These are phyloP conservation scores for Lypha dubia DNA, from an alignment of 2,888 invertebrate species.

Conservation along the genomic window DNA sequence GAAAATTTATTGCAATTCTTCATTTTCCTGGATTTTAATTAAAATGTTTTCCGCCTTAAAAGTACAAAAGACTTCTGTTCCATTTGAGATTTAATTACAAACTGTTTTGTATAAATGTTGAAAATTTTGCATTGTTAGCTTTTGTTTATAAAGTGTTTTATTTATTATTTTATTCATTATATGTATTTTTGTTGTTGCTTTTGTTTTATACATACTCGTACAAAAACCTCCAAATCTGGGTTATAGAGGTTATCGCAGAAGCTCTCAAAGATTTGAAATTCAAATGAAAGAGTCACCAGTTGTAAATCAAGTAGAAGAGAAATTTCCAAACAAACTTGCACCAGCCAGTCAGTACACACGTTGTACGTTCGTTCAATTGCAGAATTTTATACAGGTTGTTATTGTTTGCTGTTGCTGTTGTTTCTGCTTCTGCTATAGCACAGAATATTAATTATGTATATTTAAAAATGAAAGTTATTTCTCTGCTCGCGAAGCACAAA, in stretches of 20 bases:
- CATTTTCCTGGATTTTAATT: conserved; percentile 38
- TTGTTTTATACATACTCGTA: conserved; percentile 37
- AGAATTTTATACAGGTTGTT: conserved; percentile 3
- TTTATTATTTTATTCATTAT: conserved; percentile 25
- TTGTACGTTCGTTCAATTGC: conserved; percentile 3
- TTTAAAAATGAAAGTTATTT: conserved; percentile 29
- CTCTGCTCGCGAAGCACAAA: not conserved
- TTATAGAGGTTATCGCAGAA: conserved; percentile 62
- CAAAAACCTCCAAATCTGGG: conserved; percentile 65
- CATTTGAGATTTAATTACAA: conserved; percentile 53
- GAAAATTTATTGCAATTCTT: not conserved
- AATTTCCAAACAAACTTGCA: conserved; percentile 34
- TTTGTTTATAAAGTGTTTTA: conserved; percentile 54
- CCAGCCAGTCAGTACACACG: too few species aligned
- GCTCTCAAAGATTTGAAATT: conserved; percentile 55
- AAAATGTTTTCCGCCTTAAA: conserved; percentile 22
- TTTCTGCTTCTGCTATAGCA: not conserved
- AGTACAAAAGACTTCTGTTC: conserved; percentile 34
- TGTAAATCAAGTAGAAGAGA: conserved; percentile 24
- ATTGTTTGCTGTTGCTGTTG: not conserved
- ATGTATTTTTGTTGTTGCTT: conserved; percentile 11
- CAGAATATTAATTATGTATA: not conserved
- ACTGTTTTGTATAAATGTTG: conserved; percentile 54
- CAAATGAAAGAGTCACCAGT: conserved; percentile 36
- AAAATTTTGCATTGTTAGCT: conserved; percentile 59